Evolutionary conservation across 2,888 invertebrate species (phyloP).

Genomic region (Nudaria mundana): DNA sequence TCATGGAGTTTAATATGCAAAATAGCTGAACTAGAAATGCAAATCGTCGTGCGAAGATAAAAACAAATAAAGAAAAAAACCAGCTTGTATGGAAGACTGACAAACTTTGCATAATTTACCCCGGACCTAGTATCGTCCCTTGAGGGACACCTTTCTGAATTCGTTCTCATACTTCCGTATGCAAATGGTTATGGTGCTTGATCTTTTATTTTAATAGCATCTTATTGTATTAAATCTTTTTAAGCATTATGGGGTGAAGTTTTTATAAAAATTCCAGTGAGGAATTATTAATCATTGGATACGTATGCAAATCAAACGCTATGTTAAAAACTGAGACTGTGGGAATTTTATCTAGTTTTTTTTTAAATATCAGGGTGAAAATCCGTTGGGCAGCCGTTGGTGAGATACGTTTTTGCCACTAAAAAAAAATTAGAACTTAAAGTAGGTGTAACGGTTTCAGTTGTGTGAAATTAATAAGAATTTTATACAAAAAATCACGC

Average conservation of each 20-base stretch:
- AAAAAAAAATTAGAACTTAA: slow-evolving; percentile 29
- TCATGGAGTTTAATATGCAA: slow-evolving; percentile 72
- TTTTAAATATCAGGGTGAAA: slow-evolving; percentile 37
- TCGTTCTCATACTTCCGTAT: slow-evolving; percentile 71
- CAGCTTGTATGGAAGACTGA: slow-evolving; percentile 71
- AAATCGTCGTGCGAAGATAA: slow-evolving; percentile 77
- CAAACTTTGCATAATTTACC: slow-evolving; percentile 71
- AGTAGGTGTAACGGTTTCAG: slow-evolving; percentile 15
- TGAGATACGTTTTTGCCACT: slow-evolving; percentile 27
- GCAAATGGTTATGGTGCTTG: slow-evolving; percentile 70
- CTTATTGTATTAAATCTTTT: slow-evolving; percentile 72
- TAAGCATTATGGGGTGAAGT: slow-evolving; percentile 55
- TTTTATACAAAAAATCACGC: too few species aligned
- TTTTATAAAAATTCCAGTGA: slow-evolving; percentile 49
- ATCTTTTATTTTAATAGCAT: slow-evolving; percentile 80
- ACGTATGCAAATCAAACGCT: slow-evolving; percentile 66
- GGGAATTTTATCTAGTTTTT: slow-evolving; percentile 55
- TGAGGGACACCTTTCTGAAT: slow-evolving; percentile 45
- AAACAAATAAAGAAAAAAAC: slow-evolving; percentile 76
- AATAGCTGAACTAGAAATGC: slow-evolving; percentile 74
- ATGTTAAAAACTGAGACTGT: slow-evolving; percentile 49
- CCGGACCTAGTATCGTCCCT: slow-evolving; percentile 52
- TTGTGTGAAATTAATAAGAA: not conserved
- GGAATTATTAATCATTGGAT: slow-evolving; percentile 71
- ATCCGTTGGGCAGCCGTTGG: slow-evolving; percentile 38